Evolutionary conservation across 2,797 vertebrate genomes (phyloP).

Genomic region (Vespertilio murinus): DNA sequence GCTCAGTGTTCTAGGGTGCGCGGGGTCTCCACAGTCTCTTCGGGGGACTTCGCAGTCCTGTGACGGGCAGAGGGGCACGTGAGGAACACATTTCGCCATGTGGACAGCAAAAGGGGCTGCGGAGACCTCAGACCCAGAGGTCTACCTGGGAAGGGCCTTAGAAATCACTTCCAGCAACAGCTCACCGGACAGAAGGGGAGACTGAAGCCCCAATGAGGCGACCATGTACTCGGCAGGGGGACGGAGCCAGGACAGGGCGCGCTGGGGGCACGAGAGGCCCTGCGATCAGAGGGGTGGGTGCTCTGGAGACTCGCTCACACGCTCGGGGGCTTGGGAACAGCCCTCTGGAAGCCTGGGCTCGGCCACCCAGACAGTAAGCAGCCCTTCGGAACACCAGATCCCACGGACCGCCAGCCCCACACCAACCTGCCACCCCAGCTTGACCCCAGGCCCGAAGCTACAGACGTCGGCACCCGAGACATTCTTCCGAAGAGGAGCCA

Average conservation of each 20-base stretch:
- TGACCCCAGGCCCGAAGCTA: not conserved
- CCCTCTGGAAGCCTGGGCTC: not conserved
- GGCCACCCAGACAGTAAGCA: not conserved
- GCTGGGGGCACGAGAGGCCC: not conserved
- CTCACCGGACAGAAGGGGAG: not conserved
- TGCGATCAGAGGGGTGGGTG: too few species aligned
- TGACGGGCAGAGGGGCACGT: not conserved
- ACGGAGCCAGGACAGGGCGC: not conserved
- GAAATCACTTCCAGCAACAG: not conserved
- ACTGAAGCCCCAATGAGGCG: fast-evolving
- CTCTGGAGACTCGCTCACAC: not conserved
- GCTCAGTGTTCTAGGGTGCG: not conserved
- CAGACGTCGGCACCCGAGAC: not conserved
- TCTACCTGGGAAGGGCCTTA: not conserved
- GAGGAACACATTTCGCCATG: not conserved
- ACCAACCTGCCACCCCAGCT: not conserved
- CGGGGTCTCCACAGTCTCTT: not conserved
- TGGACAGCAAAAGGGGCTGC: not conserved
- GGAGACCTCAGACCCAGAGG: not conserved
- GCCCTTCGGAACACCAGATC: not conserved
- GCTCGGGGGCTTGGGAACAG: not conserved
- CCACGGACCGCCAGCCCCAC: not conserved
- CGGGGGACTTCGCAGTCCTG: not conserved
- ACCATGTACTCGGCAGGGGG: not conserved
- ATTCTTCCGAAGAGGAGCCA: not conserved